Evolutionary conservation across 2,797 vertebrate species (phyloP).

Genomic region (Phrynocephalus forsythii): DNA sequence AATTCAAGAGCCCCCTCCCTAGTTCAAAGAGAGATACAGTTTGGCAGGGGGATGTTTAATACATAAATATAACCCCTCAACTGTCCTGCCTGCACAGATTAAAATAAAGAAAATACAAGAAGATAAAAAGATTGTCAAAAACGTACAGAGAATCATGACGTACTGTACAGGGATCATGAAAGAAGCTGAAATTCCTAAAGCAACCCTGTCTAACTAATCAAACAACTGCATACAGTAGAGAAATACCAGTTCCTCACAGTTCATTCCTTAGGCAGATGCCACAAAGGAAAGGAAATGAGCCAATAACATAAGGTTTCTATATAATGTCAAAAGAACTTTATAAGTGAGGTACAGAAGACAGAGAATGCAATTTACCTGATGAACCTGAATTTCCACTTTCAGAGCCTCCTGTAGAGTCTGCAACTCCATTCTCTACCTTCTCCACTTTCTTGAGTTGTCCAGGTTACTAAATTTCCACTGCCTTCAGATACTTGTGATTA

Average conservation of each 20-base stretch:
- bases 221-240: background rate
- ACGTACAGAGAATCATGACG: background rate
- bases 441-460: constrained; percentile 83
- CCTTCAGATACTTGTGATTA: constrained; percentile 73
- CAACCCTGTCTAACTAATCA: background rate
- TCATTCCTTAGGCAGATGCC: background rate
- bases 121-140: background rate
- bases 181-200: background rate
- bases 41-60: background rate
- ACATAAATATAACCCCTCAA: background rate
- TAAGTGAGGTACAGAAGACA: constrained; percentile 27
- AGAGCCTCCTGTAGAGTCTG: constrained; percentile 99
- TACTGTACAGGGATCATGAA: too few relatives aligned
- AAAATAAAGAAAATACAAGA: background rate
- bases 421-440: constrained; percentile 97
- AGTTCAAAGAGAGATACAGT: background rate
- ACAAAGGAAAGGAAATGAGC: background rate
- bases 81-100: background rate
- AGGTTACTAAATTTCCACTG: constrained; percentile 75
- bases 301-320: background rate
- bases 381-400: constrained; percentile 99
- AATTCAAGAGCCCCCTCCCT: background rate
- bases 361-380: constrained; percentile 87
- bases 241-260: background rate
- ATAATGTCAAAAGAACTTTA: background rate